Conservation (phyloP, 2,797 vertebrate genomes). For the Crenichthys baileyi region DNA sequence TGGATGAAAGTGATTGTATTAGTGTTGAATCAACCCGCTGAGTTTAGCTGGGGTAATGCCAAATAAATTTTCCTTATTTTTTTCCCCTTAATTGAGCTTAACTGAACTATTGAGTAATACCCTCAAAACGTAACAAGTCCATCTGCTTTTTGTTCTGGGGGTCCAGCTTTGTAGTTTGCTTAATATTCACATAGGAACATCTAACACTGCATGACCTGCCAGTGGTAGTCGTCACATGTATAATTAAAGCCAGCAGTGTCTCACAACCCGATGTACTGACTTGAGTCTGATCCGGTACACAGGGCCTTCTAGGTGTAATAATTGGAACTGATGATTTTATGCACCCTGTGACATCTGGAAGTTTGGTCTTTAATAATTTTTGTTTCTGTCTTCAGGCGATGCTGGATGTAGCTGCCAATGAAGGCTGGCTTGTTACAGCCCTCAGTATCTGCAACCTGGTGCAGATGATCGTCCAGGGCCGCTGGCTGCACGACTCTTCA, state of each 20-base stretch:
- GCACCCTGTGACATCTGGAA: background rate
- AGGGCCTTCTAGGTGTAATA: background rate
- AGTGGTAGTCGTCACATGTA: background rate
- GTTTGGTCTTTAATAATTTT: background rate
- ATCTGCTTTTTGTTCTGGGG: background rate
- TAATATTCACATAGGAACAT: no score
- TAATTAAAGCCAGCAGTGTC: background rate
- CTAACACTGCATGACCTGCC: background rate
- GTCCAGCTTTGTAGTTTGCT: background rate
- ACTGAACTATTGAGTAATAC: no score
- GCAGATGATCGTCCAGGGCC: conserved; percentile 95
- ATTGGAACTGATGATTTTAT: background rate
- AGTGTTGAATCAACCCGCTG: no score
- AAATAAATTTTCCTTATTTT: no score
- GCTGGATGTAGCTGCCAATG: conserved; percentile 92
- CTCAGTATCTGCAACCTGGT: conserved; percentile 90
- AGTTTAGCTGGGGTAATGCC: no score
- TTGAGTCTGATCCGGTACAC: background rate
- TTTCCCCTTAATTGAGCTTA: no score
- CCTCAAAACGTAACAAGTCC: no score
- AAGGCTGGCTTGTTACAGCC: conserved; percentile 92
- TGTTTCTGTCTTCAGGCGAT: conserved; percentile 84
- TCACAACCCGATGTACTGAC: no score
- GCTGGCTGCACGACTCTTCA: conserved; percentile 92
- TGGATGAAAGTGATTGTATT: no score